Percentiles rank a stretch among this genome's conserved stretches.
Evolutionary conservation across 2,797 vertebrate species (phyloP).

Genomic region (Oryzias sinensis): DNA sequence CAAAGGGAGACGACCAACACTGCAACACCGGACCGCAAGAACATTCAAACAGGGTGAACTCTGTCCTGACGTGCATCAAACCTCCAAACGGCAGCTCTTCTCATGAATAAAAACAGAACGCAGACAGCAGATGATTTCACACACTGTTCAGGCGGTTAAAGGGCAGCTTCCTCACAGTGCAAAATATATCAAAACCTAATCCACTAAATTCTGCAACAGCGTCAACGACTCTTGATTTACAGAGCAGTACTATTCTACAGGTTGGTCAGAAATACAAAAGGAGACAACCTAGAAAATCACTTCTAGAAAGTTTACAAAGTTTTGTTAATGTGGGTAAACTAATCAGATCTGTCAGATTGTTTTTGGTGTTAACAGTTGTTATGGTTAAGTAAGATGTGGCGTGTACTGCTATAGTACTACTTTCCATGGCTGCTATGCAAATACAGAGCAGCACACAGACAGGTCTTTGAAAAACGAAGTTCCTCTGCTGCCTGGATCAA

Average conservation of each 20-base stretch:
- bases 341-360: constrained; percentile 27
- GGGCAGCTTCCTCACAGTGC: constrained; percentile 32
- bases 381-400: too few relatives aligned
- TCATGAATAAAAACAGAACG: constrained; percentile 32
- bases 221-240: constrained; percentile 8
- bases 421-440: neutral
- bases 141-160: constrained; percentile 17
- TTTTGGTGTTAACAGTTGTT: too few relatives aligned
- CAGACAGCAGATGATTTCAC: constrained; percentile 19
- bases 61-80: constrained; percentile 14
- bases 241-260: constrained; percentile 36
- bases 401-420: neutral
- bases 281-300: constrained; percentile 56
- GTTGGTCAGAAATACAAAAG: constrained; percentile 62
- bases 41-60: neutral
- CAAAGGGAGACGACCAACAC: constrained; percentile 45
- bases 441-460: neutral
- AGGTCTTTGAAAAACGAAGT: too few relatives aligned
- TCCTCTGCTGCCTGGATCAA: too few relatives aligned
- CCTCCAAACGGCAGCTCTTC: constrained; percentile 10
- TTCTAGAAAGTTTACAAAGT: constrained; percentile 75
- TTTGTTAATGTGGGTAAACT: constrained; percentile 42
- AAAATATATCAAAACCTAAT: constrained; percentile 61
- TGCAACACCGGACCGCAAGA: constrained; percentile 27
- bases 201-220: constrained; percentile 21